Percentiles rank a stretch among this genome's conserved stretches.
Conservation (phyloP, 1,140 invertebrate genomes). For the Saccostrea glomerata region DNA sequence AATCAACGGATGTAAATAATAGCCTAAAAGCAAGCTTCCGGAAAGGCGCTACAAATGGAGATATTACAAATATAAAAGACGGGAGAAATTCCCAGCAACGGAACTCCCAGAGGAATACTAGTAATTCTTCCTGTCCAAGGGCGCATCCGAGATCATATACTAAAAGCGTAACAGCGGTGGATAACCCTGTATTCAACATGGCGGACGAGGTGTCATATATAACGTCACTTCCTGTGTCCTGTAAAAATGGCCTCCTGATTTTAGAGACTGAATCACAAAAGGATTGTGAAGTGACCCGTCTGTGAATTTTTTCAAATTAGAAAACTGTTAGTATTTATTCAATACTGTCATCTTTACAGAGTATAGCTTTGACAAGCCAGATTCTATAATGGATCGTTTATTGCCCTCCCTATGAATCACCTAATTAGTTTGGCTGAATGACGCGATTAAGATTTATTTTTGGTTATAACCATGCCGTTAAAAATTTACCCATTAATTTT, state of each 20-base stretch:
- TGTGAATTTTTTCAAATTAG: neutral
- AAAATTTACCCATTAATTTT: too few species aligned
- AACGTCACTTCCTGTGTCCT: conserved; percentile 3
- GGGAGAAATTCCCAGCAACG: neutral
- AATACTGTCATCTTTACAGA: too few species aligned
- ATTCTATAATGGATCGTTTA: too few species aligned
- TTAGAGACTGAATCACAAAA: neutral
- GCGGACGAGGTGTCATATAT: neutral
- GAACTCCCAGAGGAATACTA: neutral
- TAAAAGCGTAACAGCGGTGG: neutral
- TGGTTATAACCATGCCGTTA: too few species aligned
- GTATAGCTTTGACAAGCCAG: too few species aligned
- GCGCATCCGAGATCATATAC: neutral
- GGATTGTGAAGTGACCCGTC: neutral
- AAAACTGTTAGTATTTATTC: too few species aligned
- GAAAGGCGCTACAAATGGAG: neutral
- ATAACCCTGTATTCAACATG: neutral
- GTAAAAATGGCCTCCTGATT: neutral
- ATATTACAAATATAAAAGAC: neutral
- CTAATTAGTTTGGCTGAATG: too few species aligned
- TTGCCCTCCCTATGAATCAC: too few species aligned
- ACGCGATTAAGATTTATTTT: too few species aligned
- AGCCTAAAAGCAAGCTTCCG: conserved; percentile 27
- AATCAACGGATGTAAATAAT: conserved; percentile 22
- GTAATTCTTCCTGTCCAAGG: neutral